Evolutionary conservation across 2,888 invertebrate species (phyloP).

Genomic region (Trissolcus japonicus): DNA sequence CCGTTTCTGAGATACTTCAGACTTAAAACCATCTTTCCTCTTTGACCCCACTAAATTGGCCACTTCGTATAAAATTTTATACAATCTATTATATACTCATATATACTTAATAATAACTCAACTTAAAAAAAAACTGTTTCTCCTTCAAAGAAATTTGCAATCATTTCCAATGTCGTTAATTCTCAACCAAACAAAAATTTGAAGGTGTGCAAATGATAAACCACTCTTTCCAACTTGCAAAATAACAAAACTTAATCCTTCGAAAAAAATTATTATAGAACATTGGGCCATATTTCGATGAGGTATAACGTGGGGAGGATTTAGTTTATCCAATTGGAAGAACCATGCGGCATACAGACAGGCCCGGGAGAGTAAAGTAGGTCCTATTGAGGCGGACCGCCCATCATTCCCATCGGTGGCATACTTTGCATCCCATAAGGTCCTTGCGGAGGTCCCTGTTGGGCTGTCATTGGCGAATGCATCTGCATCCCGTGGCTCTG

Average conservation of each 20-base stretch:
- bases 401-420: conserved; percentile 74
- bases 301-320: conserved; percentile 9
- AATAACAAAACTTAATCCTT: background rate
- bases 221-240: background rate
- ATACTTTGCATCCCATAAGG: conserved; percentile 73
- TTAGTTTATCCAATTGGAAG: conserved; percentile 63
- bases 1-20: conserved; percentile 35
- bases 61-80: background rate
- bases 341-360: conserved; percentile 61
- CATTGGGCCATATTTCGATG: too few species aligned
- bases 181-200: too few species aligned
- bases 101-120: too few species aligned
- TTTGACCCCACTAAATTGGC: conserved; percentile 1
- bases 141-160: too few species aligned
- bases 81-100: too few species aligned
- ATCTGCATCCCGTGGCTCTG: conserved; percentile 80
- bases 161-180: too few species aligned
- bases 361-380: conserved; percentile 67
- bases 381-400: conserved; percentile 73
- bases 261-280: too few species aligned
- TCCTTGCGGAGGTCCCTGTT: conserved; percentile 71
- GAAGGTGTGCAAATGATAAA: too few species aligned
- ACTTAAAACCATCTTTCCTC: conserved; percentile 24
- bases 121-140: too few species aligned
- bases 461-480: conserved; percentile 78